phyloP scores from a whole-genome alignment of 1,140 invertebrate genomes.

The Brachionus sp. region DNA sequence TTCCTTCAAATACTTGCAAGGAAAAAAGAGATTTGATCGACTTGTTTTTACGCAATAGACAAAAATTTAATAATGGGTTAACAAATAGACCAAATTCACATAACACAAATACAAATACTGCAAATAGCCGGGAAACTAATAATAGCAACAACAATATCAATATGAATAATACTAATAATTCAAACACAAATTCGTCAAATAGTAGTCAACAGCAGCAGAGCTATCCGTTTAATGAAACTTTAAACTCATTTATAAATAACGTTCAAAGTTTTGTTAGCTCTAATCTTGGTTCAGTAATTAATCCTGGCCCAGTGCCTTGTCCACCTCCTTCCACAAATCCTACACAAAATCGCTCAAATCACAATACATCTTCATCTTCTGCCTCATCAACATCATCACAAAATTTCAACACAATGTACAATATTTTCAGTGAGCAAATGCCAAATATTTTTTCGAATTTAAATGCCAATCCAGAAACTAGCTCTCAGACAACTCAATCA shows the following conservation, averaged over 20 bases:
- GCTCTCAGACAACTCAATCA: not conserved
- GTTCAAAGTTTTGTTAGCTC: slow-evolving; percentile 33
- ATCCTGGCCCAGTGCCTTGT: not conserved
- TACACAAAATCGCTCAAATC: not conserved
- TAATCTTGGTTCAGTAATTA: slow-evolving; percentile 24
- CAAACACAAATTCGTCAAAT: not conserved
- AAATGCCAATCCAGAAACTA: not conserved
- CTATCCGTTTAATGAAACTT: not conserved
- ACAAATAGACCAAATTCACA: not conserved
- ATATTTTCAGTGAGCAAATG: not conserved
- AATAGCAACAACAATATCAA: slow-evolving; percentile 46
- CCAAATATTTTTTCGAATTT: not conserved
- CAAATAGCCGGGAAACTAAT: slow-evolving; percentile 38
- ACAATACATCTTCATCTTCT: slow-evolving; percentile 28
- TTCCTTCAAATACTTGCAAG: slow-evolving; percentile 52
- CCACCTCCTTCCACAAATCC: not conserved
- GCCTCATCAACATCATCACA: not conserved
- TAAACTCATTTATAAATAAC: slow-evolving; percentile 30
- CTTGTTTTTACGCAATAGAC: slow-evolving; percentile 51
- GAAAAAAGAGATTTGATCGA: slow-evolving; percentile 58
- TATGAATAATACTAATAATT: not conserved
- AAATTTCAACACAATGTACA: not conserved
- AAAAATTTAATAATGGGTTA: not conserved
- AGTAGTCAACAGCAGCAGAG: not conserved
- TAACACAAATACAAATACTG: slow-evolving; percentile 39